Evolutionary conservation across 2,113 vertebrate genomes (phyloP), one percentile per base, ranked within the genome.

Genomic region (Drymodes brunneopygia): DNA sequence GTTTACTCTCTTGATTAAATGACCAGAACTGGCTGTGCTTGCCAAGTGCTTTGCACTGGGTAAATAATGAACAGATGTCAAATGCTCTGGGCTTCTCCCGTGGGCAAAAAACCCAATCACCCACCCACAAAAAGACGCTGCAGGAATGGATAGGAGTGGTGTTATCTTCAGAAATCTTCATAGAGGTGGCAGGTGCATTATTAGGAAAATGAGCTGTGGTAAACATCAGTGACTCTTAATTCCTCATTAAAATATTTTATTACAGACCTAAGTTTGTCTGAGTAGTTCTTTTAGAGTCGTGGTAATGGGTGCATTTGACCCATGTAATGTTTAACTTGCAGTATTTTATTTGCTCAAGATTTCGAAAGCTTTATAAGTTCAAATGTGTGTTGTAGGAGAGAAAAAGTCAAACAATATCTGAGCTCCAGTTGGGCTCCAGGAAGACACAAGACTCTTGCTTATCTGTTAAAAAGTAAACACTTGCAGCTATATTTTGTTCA

Each of bases 301-400:
- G 20, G 20, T 72, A 91, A 79, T 86, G 35, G 35, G 64, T 81
- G 71, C 27, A 11, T 71, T 71, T 57, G 69, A 72, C 61, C 94
- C 42, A 65, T 4, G n/a, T 83, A 86, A 90, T 89, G 61, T 94
- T 94, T 95, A 93, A 83, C 58, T 86, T 79, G 17, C 18, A 58
- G 54, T 81, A 58, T 77, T 94, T 53, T 95, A 64, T 96, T 97
- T 96, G 92, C n/a, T 87, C 36, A 92, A 65, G 60, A 58, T 88
- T 93, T 90, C 15, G 6, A 82, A 91, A 86, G 57, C 60, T n/a
- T 88, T 89, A 5, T 70, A 70, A 79, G 74, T 88, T 77, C 67
- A 87, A 79, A 83, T 71, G 45, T 42, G 56, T 91, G 35, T 50
- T 72, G 69, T 45, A 53, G 61, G 53, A 75, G 53, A 91, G 67